Evolutionary conservation across 2,797 vertebrate species (phyloP), one percentile per base, ranked within the genome.

Genomic region (Characodon lateralis): DNA sequence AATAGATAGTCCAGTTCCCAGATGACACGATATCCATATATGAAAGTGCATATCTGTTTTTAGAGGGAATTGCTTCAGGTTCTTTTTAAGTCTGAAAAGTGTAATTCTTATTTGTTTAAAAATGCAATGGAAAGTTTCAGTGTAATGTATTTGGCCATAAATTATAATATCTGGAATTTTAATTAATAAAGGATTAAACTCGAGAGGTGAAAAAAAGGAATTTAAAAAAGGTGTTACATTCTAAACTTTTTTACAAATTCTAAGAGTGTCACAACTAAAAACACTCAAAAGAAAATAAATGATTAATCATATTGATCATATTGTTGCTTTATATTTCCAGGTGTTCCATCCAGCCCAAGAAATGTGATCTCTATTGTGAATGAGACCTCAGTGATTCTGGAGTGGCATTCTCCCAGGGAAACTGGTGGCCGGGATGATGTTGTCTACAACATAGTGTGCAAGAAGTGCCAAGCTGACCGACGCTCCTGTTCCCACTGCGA

Each of bases 391-490:
- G 98, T 99, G 84, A 98, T 97, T 89, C 95, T 99, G 87, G 98
- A 99, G 91, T 99, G 98, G 98, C 96, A 98, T 65, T 93, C 97
- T 0, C 98, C 98, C 0, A 95, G 98, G 31, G 98, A 99, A 89
- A 98, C 96, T 0, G 98, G 98, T 0, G 96, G 98, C 22, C 96
- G 98, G 0, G 96, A 96, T 0, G 98, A 99, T 0, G 97, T 99
- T n/a, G 97, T 97, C 74, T 99, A 99, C 94, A 99, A 99, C 93
- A 98, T 99, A 1, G 95, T 99, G 81, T 99, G 98, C 91, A 98
- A 97, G 90, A 99, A 99, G 92, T 99, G 98, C 92, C 94, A 94
- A 0, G 93, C 97, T 0, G 97, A 98, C 94, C 96, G 97, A 0
- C 96, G 96, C 20, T 91, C 97, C 79, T 99, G 98, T 89, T 97